A percentile compares a stretch with the other conserved stretches of the same genome.
phyloP scores from a whole-genome alignment of 2,797 vertebrate genomes.

The Pteronotus mesoamericanus region DNA sequence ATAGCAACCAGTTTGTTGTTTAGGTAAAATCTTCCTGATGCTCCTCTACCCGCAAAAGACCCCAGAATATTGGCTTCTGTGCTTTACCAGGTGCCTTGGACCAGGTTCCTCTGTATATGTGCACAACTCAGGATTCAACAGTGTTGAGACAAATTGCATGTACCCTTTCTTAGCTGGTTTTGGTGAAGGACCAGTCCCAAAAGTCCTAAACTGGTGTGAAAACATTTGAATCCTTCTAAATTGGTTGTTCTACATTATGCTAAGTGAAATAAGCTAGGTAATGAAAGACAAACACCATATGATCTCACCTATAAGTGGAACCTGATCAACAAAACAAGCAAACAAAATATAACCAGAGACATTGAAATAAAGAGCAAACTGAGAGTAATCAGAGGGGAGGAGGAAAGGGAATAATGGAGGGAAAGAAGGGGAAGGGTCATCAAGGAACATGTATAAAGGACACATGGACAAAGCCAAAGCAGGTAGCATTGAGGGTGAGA shows the following conservation, averaged over 20 bases:
- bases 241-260: neutral
- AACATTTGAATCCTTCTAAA: neutral
- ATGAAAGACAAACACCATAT: too few relatives aligned
- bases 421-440: too few relatives aligned
- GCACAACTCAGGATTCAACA: neutral
- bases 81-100: neutral
- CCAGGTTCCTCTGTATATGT: neutral
- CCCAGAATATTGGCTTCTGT: neutral
- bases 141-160: neutral
- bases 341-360: too few relatives aligned
- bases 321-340: too few relatives aligned
- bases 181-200: neutral
- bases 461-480: too few relatives aligned
- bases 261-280: too few relatives aligned
- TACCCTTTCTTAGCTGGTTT: neutral
- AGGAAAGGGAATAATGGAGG: too few relatives aligned
- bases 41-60: neutral
- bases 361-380: too few relatives aligned
- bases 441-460: too few relatives aligned
- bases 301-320: too few relatives aligned
- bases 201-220: neutral
- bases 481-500: too few relatives aligned
- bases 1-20: fast-evolving
- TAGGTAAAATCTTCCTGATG: neutral
- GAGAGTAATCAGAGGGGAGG: too few relatives aligned